Percentiles rank a stretch among this genome's conserved stretches.
phyloP scores from a whole-genome alignment of 2,888 invertebrate genomes.

The Tuta absoluta region DNA sequence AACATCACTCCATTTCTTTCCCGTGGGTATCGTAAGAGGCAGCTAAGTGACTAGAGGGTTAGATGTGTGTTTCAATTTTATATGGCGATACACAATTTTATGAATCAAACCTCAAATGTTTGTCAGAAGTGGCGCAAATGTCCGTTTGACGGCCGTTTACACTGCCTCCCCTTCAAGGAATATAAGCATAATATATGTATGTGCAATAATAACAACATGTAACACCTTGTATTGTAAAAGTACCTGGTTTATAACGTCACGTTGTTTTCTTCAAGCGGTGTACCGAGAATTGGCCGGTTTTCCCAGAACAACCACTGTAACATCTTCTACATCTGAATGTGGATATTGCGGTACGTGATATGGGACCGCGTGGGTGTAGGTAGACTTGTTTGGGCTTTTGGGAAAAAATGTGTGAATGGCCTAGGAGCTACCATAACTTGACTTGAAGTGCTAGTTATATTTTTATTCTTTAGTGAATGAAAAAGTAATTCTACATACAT shows the following conservation, averaged over 20 bases:
- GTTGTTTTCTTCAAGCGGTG: conserved; percentile 47
- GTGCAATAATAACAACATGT: not conserved
- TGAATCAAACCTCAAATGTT: too few species aligned
- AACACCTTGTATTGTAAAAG: not conserved
- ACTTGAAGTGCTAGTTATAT: not conserved
- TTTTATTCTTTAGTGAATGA: not conserved
- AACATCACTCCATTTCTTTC: too few species aligned
- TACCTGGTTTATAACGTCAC: conserved; percentile 48
- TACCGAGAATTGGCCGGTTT: conserved; percentile 66
- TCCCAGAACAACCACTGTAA: conserved; percentile 56
- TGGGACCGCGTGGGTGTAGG: conserved; percentile 53
- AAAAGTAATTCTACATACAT: too few species aligned
- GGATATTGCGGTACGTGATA: conserved; percentile 68
- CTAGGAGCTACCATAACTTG: not conserved
- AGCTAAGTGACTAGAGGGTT: too few species aligned
- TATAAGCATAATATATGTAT: too few species aligned
- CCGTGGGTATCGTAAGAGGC: too few species aligned
- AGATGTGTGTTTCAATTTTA: too few species aligned
- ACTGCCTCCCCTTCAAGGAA: too few species aligned
- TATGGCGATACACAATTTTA: too few species aligned
- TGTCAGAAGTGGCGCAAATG: too few species aligned
- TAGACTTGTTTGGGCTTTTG: not conserved
- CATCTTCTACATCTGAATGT: conserved; percentile 68
- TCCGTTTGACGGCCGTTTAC: too few species aligned
- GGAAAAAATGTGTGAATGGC: conserved; percentile 4